A percentile compares a stretch with the other conserved stretches of the same genome.
Evolutionary conservation across 2,797 vertebrate species (phyloP).

Genomic region (Thunnus albacares): DNA sequence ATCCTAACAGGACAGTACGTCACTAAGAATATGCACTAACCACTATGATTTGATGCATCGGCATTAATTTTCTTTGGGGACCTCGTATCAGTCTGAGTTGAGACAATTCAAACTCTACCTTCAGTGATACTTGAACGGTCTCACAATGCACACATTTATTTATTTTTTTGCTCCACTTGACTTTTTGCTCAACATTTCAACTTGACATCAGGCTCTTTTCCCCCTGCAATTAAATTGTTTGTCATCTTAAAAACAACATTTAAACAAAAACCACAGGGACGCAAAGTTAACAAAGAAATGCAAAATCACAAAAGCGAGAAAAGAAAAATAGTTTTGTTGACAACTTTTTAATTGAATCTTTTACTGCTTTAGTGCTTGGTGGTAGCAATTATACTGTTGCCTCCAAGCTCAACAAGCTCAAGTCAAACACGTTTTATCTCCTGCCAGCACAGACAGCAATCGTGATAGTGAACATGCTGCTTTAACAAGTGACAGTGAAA

Average conservation of each 20-base stretch:
- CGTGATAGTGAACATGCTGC: slow-evolving; percentile 22
- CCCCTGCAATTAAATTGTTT: not conserved
- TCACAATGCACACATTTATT: not conserved
- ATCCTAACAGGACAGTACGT: not conserved
- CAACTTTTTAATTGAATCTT: slow-evolving; percentile 8
- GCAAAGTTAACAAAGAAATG: not conserved
- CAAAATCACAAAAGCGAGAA: not conserved
- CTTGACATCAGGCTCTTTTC: not conserved
- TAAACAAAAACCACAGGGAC: not conserved
- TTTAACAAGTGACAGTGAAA: slow-evolving; percentile 35
- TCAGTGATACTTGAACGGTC: not conserved
- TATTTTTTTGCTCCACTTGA: not conserved
- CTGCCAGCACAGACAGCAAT: slow-evolving; percentile 37
- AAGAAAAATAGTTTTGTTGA: not conserved
- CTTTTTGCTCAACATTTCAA: not conserved
- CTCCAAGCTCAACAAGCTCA: slow-evolving; percentile 5
- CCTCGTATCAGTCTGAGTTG: too few relatives aligned
- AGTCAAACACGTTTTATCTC: slow-evolving; percentile 41
- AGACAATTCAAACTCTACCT: not conserved
- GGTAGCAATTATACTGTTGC: slow-evolving; percentile 37
- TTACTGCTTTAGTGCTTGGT: slow-evolving; percentile 1
- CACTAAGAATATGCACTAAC: not conserved
- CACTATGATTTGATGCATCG: not conserved
- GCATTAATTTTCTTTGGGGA: not conserved
- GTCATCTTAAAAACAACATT: not conserved